A percentile compares a stretch with the other conserved stretches of the same genome.
phyloP scores from a whole-genome alignment of 2,797 vertebrate species.

The Sibirionetta formosa region DNA sequence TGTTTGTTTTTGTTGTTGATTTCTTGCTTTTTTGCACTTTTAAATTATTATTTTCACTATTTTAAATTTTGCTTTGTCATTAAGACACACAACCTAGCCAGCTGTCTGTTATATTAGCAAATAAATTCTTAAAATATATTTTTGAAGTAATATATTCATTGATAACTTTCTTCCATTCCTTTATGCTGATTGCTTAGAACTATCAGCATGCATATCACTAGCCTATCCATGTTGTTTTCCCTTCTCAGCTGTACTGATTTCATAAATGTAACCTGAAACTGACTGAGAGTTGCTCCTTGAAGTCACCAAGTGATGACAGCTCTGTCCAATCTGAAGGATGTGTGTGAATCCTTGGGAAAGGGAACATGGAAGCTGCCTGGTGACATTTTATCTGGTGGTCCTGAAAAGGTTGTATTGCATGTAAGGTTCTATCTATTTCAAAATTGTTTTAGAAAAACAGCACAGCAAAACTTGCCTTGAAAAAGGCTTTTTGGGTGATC shows the following conservation, averaged over 20 bases:
- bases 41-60: background rate
- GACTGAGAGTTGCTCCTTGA: background rate
- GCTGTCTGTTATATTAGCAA: background rate
- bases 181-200: background rate
- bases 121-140: background rate
- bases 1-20: too few species aligned
- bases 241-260: background rate
- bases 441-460: background rate
- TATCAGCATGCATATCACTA: rapidly evolving
- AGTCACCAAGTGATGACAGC: background rate
- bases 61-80: background rate
- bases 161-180: background rate
- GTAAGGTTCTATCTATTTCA: background rate
- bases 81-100: background rate
- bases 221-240: background rate
- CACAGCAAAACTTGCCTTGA: background rate
- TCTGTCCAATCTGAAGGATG: background rate
- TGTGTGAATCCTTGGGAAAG: background rate
- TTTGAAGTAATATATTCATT: background rate
- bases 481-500: background rate
- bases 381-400: background rate
- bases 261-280: background rate
- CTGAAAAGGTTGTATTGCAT: background rate
- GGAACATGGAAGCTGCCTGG: background rate
- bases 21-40: too few species aligned